phyloP scores from a whole-genome alignment of 2,113 vertebrate species.

The Narcine bancroftii region DNA sequence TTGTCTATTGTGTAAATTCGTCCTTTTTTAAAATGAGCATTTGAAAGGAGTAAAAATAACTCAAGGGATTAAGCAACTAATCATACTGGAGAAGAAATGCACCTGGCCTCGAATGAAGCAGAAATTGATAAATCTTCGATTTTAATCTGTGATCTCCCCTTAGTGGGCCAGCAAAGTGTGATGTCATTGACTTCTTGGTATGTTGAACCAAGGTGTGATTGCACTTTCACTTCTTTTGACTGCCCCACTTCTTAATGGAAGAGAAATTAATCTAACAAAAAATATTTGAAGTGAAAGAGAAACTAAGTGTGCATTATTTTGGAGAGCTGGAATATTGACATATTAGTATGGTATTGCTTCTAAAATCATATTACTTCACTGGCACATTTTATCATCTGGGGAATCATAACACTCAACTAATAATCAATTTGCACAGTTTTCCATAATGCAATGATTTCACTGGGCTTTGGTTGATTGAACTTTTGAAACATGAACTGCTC shows the following conservation, averaged over 20 bases:
- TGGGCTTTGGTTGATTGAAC: neutral
- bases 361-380: neutral
- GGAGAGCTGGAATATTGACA: neutral
- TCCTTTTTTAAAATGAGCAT: no score
- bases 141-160: no score
- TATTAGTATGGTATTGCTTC: neutral
- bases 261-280: neutral
- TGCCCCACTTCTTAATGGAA: neutral
- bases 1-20: no score
- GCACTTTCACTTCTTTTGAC: neutral
- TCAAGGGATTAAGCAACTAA: neutral
- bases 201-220: neutral
- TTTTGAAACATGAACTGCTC: neutral
- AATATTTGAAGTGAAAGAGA: neutral
- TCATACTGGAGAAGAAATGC: no score
- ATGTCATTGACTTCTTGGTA: neutral
- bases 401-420: neutral
- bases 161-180: neutral
- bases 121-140: neutral
- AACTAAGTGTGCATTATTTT: neutral
- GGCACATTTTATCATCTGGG: neutral
- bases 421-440: neutral
- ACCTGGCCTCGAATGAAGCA: neutral
- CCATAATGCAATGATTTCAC: neutral
- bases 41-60: conserved; percentile 40